Evolutionary conservation across 2,113 vertebrate genomes (phyloP).

Genomic region (Fregetta grallaria): DNA sequence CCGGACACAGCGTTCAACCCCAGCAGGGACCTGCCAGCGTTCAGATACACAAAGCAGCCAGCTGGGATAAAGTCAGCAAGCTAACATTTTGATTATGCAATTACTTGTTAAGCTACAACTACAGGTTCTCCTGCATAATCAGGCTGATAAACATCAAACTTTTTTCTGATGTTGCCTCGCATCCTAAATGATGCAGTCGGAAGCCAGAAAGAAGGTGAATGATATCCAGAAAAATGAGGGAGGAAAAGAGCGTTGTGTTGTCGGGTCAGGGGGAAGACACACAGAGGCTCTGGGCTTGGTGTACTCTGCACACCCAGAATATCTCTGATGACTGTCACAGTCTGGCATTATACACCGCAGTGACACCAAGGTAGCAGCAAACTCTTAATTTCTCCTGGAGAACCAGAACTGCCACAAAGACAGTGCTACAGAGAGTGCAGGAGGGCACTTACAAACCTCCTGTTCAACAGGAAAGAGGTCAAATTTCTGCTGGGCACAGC

Average conservation of each 20-base stretch:
- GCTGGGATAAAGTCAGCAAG: neutral
- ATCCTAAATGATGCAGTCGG: neutral
- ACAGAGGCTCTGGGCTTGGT: neutral
- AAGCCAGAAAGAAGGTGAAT: neutral
- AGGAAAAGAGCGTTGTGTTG: accelerated
- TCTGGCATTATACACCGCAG: neutral
- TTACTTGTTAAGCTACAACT: constrained; percentile 15
- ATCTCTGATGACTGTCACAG: neutral
- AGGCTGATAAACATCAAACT: neutral
- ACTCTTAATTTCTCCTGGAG: neutral
- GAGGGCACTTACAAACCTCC: neutral
- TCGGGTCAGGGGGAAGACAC: neutral
- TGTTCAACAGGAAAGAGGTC: neutral
- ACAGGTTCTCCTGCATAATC: constrained; percentile 23
- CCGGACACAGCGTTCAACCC: neutral
- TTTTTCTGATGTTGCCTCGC: neutral
- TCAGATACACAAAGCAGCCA: neutral
- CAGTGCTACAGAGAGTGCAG: neutral
- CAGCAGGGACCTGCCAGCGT: neutral
- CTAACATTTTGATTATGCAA: neutral
- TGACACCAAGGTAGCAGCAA: neutral
- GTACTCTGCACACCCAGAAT: neutral
- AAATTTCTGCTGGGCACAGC: neutral
- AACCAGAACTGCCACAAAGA: no score
- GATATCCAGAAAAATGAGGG: neutral